Base-by-base conservation (phyloP, 2,113 vertebrate species). In the Oryzias curvinotus region DNA sequence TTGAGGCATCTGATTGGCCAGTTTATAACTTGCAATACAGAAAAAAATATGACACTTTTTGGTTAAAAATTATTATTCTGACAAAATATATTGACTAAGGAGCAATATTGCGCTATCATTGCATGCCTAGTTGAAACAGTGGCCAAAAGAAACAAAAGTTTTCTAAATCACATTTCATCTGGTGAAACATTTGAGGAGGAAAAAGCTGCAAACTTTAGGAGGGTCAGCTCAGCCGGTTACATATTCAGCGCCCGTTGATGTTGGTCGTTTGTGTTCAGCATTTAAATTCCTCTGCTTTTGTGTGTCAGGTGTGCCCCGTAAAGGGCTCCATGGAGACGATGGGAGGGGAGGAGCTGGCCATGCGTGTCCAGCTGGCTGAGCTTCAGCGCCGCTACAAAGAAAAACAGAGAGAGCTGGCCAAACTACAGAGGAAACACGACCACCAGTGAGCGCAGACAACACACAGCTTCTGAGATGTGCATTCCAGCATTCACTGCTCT, bases 301-400 rank as follows among this genome's bases (percentile, higher is more conserved):
- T 60, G 48, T 65, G 53, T 51, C 91, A 99, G 97, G 96, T 96
- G 15, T 97, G 96, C 84, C 95, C 95, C 1, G 90, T 96, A 85
- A 98, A 98, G 88, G 94, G 91, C 2, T 93, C 95, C 86, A 95
- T 98, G 59, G 97, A 98, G 81, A 93, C 89, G 76, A 93, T 99
- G 83, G 95, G 95, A 85, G 94, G 93, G 3, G 95, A 95, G 88
- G 97, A 99, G 89, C 92, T 98, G 85, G 93, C 95, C 81, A 94
- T 97, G 95, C 92, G 96, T 21, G 87, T 97, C 90, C 95, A 91
- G 81, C 88, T 98, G 88, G 96, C 95, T 0, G 96, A 96, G 80
- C 90, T 98, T 61, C 96, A 98, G 90, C 85, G 95, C 49, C 93
- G 93, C 78, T 98, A 98, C 90, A 98, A 97, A 91, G 96, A 98